Evolutionary conservation across 2,797 vertebrate genomes (phyloP).

Genomic region (Coregonus sp.): DNA sequence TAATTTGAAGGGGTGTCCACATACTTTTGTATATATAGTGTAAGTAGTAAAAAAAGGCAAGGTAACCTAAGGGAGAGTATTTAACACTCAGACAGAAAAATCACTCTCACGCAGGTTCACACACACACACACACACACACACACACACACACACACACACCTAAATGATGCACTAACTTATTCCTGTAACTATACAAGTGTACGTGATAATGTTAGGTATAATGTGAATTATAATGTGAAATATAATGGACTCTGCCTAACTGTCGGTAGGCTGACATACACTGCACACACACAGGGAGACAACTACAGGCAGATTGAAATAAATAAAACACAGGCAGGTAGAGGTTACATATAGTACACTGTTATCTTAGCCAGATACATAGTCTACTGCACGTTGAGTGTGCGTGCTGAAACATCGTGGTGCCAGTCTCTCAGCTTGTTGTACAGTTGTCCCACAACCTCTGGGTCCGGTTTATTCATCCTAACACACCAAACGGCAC

Average conservation of each 20-base stretch:
- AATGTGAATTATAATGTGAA: no score
- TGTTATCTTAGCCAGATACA: no score
- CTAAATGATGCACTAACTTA: not conserved
- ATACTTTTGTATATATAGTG: no score
- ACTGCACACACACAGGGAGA: not conserved
- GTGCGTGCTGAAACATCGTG: slow-evolving; percentile 91
- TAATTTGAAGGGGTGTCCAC: no score
- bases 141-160: not conserved
- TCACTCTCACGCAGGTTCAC: not conserved
- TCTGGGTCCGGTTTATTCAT: slow-evolving; percentile 88
- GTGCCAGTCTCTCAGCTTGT: slow-evolving; percentile 97
- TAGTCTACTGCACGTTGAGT: slow-evolving; percentile 87
- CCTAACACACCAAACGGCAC: slow-evolving; percentile 70
- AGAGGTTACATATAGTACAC: not conserved
- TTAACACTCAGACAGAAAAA: not conserved
- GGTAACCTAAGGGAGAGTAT: not conserved
- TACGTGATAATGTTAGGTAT: no score
- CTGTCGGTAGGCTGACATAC: not conserved
- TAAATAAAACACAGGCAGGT: slow-evolving; percentile 24
- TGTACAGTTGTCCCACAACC: slow-evolving; percentile 90
- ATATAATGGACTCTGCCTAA: no score
- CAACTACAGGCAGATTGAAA: slow-evolving; percentile 8
- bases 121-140: not conserved
- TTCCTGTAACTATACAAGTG: no score
- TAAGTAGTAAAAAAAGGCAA: not conserved